Percentiles rank a stretch among this genome's conserved stretches.
Conservation (phyloP, 1,140 invertebrate genomes). For the Planococcus citri region DNA sequence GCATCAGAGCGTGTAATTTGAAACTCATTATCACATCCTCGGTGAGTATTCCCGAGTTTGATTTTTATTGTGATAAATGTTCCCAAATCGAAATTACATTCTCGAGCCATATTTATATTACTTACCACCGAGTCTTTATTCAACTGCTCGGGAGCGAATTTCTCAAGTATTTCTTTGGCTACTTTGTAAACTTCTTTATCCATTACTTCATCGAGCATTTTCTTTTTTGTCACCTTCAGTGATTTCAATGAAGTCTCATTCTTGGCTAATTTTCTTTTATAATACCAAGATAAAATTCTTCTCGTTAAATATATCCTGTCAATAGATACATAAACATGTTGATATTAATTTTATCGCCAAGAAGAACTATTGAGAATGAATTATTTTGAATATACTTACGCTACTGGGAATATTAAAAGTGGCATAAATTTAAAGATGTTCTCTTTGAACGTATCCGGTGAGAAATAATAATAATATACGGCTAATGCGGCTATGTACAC, state of each 20-base stretch:
- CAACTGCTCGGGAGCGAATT: conserved; percentile 58
- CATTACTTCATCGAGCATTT: conserved; percentile 89
- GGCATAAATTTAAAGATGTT: background rate
- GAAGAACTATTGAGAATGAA: background rate
- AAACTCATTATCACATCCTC: background rate
- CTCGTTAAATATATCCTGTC: background rate
- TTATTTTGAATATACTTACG: conserved; percentile 9
- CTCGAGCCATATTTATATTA: too few relatives aligned
- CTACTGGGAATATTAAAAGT: background rate
- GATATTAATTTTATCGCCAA: background rate
- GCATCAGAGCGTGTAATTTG: background rate
- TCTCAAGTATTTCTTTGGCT: conserved; percentile 80
- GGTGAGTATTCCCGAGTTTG: background rate
- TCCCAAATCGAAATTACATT: too few relatives aligned
- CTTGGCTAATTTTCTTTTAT: conserved; percentile 62
- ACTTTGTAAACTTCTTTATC: conserved; percentile 97
- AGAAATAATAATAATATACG: background rate
- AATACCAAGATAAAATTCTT: conserved; percentile 51
- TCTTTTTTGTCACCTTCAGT: conserved; percentile 68
- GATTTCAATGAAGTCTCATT: conserved; percentile 62
- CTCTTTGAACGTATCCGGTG: background rate
- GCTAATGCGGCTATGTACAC: background rate
- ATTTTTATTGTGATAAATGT: background rate
- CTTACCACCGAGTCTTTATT: background rate
- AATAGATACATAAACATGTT: background rate